Evolutionary conservation across 2,797 vertebrate species (phyloP).

Genomic region (Brachyalestes nurse): DNA sequence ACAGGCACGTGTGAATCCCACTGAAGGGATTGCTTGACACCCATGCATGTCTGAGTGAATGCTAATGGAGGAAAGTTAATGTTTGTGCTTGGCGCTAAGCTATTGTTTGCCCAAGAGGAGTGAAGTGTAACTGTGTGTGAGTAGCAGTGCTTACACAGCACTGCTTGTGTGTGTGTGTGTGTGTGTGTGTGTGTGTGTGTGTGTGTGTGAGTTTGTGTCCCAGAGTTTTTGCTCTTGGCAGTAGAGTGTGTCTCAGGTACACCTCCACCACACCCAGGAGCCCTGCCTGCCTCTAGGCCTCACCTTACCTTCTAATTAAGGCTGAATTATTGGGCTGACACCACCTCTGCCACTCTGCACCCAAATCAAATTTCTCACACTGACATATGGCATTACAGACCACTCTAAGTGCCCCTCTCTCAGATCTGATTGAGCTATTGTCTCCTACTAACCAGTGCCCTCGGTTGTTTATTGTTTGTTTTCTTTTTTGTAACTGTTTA

Average conservation of each 20-base stretch:
- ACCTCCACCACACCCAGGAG: constrained; percentile 65
- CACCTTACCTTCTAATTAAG: constrained; percentile 88
- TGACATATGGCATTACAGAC: constrained; percentile 48
- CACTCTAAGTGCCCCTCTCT: constrained; percentile 54
- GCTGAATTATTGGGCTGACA: constrained; percentile 83
- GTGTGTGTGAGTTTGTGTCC: constrained; percentile 6
- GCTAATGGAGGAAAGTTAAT: constrained; percentile 64
- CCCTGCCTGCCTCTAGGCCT: constrained; percentile 75
- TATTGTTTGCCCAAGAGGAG: constrained; percentile 48
- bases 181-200: constrained; percentile 15
- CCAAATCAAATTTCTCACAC: constrained; percentile 80
- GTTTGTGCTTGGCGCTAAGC: constrained; percentile 65
- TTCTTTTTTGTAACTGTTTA: constrained; percentile 38
- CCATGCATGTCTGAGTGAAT: constrained; percentile 63
- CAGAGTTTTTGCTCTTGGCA: constrained; percentile 54
- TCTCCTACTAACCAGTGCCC: constrained; percentile 50
- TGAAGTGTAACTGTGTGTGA: constrained; percentile 26
- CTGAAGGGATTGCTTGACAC: constrained; percentile 36
- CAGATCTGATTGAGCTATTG: constrained; percentile 44
- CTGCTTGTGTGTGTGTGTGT: constrained; percentile 20
- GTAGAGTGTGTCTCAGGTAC: constrained; percentile 75
- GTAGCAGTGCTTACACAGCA: constrained; percentile 40
- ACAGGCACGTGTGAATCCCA: constrained; percentile 31
- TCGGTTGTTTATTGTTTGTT: constrained; percentile 45
- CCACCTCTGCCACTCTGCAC: constrained; percentile 82